Conservation (phyloP, 2,888 invertebrate genomes). For the Himalopsyche kuldschensis region DNA sequence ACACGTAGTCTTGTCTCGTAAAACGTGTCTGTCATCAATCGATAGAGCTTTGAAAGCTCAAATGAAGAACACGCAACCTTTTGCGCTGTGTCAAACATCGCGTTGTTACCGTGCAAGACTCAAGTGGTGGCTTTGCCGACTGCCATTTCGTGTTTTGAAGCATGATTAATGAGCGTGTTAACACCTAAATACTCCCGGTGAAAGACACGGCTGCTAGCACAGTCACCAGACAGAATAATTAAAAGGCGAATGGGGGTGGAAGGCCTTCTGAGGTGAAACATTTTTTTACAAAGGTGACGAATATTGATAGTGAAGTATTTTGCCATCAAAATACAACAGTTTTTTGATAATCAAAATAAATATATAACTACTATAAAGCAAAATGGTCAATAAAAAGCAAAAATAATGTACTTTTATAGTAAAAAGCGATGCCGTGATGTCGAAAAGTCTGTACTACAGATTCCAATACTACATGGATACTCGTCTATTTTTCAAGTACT, state of each 20-base stretch:
- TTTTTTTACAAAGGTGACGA: neutral
- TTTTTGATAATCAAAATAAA: too few relatives aligned
- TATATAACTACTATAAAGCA: too few relatives aligned
- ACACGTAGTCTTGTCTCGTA: neutral
- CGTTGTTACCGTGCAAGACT: neutral
- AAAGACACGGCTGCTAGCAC: neutral
- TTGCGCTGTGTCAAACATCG: neutral
- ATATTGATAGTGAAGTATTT: too few relatives aligned
- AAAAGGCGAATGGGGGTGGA: neutral
- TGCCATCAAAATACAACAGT: too few relatives aligned
- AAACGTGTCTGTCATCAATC: neutral
- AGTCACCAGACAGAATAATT: neutral
- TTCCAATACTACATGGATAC: too few relatives aligned
- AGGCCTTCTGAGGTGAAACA: neutral
- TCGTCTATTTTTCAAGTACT: too few relatives aligned
- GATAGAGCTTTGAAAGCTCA: neutral
- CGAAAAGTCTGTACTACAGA: too few relatives aligned
- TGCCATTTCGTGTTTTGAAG: slow-evolving; percentile 26
- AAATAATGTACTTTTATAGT: too few relatives aligned
- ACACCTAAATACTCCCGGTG: slow-evolving; percentile 6
- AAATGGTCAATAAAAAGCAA: too few relatives aligned
- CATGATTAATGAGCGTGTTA: slow-evolving; percentile 29
- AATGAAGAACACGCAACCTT: neutral
- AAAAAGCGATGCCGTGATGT: too few relatives aligned
- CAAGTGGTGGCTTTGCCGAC: slow-evolving; percentile 17